A percentile compares a stretch with the other conserved stretches of the same genome.
Evolutionary conservation across 2,113 vertebrate genomes (phyloP).

Genomic region (Acinonyx jubatus): DNA sequence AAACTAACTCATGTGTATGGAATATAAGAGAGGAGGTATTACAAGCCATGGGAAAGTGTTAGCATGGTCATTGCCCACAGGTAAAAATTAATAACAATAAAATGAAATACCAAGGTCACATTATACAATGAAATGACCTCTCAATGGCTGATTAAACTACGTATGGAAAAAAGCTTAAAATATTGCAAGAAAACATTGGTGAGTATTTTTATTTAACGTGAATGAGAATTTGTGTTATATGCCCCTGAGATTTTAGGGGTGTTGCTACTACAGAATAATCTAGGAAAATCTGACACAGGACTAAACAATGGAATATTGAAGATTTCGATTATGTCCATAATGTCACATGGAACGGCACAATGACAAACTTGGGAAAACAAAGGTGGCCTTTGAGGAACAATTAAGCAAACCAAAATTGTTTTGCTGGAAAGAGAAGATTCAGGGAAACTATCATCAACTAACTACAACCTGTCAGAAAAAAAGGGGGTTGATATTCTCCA

Average conservation of each 20-base stretch:
- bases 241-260: neutral
- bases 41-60: neutral
- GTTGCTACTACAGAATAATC: neutral
- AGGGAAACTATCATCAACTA: neutral
- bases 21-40: neutral
- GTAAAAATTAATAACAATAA: neutral
- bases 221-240: neutral
- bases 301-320: neutral
- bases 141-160: neutral
- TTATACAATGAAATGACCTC: neutral
- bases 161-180: neutral
- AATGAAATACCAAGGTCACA: neutral
- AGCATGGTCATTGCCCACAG: neutral
- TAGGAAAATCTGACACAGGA: neutral
- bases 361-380: neutral
- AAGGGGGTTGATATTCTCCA: neutral
- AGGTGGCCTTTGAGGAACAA: too few species aligned
- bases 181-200: neutral
- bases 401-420: neutral
- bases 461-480: neutral
- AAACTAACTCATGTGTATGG: too few species aligned
- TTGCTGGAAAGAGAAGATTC: neutral
- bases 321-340: neutral
- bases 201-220: neutral
- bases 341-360: neutral